These are phyloP conservation scores for Myocastor coypus DNA, from an alignment of 2,113 vertebrate genomes.

Conservation along the genomic window DNA sequence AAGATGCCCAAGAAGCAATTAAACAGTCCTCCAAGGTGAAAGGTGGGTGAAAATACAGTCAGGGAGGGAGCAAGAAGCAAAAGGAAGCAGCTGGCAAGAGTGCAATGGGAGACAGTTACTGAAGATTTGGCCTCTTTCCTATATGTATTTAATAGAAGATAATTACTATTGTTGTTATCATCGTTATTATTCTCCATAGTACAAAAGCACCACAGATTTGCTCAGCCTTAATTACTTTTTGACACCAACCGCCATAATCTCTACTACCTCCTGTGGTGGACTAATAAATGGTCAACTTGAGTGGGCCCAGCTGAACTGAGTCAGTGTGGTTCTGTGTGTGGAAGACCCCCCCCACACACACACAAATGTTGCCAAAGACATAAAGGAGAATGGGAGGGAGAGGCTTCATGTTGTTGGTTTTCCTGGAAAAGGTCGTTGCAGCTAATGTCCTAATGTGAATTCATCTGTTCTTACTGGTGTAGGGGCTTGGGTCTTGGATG, in stretches of 20 bases:
- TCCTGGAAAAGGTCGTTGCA: not conserved
- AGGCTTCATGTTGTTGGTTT: not conserved
- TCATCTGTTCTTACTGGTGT: not conserved
- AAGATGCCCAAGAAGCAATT: not conserved
- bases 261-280: not conserved
- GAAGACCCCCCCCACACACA: not conserved
- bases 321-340: not conserved
- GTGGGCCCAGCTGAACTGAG: not conserved
- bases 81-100: not conserved
- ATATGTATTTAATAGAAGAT: not conserved
- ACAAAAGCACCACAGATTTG: not conserved
- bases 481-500: not conserved
- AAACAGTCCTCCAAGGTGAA: not conserved
- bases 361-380: not conserved
- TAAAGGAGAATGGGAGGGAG: not conserved
- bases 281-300: not conserved
- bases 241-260: not conserved
- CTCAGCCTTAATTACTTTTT: not conserved
- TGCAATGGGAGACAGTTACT: not conserved
- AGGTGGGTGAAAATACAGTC: conserved; percentile 40
- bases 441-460: not conserved
- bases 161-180: not conserved
- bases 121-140: not conserved
- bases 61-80: not conserved
- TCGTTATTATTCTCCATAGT: not conserved